Base-by-base conservation (phyloP, 2,888 invertebrate species). In the Odontothrips loti region DNA sequence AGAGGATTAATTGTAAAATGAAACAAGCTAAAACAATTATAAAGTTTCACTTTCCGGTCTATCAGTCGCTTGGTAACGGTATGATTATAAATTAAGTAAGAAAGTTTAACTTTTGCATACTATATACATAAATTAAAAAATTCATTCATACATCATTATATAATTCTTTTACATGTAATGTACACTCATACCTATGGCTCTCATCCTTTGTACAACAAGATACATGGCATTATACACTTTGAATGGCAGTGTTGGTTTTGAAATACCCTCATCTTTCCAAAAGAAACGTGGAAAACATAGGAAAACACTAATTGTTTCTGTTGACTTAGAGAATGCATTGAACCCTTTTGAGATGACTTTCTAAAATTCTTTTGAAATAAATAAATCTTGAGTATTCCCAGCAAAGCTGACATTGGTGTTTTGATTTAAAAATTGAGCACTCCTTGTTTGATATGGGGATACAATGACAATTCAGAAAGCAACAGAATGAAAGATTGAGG, bases 1-100 rank as follows among this genome's bases (percentile, higher is more conserved):
- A 75, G 23, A 75, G 68, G 27, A 75, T 75, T 75, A 75, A 75
- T 75, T 75, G 68, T 75, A 75, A 75, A 75, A 27, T 23, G 68
- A 75, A 75, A 75, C 68, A 75, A 75, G 27, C 68, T 75, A 75
- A 75, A 75, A 75, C 68, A 75, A 75, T 75, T 75, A 75, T 75
- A 75, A 75, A 75, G 68, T 27, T 75, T 23, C 68, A 75, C 68
- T 75, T 75, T 75, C 68, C 27, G 68, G 68, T 23, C 68, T 75
- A 75, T 75, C 68, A 75, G 68, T 75, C 68, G 27, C 68, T 11
- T 75, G 68, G 68, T 75, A 75, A 75, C 68, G 68, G 27, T 75
- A 75, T 27, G 27, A 75, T 75, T 75, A 75, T 75, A 75, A 75
- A 75, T 75, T 75, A 75, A 75, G 68, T 75, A 75, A 75, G 68